Conservation (phyloP, 2,888 invertebrate genomes). For the Cataglyphis livida region DNA sequence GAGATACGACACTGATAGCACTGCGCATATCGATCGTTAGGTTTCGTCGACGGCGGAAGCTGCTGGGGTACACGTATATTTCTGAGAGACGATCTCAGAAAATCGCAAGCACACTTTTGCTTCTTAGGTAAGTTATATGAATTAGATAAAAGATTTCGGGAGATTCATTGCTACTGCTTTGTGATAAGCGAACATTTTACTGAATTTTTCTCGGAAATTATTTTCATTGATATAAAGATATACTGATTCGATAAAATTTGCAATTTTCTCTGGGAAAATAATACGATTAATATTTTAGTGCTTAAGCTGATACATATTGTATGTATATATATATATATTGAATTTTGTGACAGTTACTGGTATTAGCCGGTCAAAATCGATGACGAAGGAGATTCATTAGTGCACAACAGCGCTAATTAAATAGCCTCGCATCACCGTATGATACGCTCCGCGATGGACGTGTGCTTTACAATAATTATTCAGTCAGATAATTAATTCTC, state of each 20-base stretch:
- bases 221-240: neutral
- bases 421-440: slow-evolving; percentile 10
- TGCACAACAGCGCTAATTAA: slow-evolving; percentile 42
- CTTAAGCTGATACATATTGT: neutral
- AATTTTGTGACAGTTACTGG: slow-evolving; percentile 12
- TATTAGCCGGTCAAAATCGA: neutral
- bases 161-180: neutral
- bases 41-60: slow-evolving; percentile 17
- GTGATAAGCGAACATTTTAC: neutral
- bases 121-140: neutral
- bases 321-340: neutral
- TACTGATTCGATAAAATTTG: neutral
- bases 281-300: neutral
- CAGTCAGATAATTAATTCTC: slow-evolving; percentile 54
- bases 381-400: slow-evolving; percentile 47
- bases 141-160: neutral
- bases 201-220: neutral
- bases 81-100: neutral
- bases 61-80: neutral
- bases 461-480: slow-evolving; percentile 48
- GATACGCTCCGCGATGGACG: slow-evolving; percentile 20
- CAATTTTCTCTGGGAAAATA: neutral
- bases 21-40: slow-evolving; percentile 30
- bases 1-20: slow-evolving; percentile 56
- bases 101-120: slow-evolving; percentile 10